Evolutionary conservation across 1,140 invertebrate species (phyloP), one percentile per base, ranked within the genome.

Genomic region (Zaprionus taronus): DNA sequence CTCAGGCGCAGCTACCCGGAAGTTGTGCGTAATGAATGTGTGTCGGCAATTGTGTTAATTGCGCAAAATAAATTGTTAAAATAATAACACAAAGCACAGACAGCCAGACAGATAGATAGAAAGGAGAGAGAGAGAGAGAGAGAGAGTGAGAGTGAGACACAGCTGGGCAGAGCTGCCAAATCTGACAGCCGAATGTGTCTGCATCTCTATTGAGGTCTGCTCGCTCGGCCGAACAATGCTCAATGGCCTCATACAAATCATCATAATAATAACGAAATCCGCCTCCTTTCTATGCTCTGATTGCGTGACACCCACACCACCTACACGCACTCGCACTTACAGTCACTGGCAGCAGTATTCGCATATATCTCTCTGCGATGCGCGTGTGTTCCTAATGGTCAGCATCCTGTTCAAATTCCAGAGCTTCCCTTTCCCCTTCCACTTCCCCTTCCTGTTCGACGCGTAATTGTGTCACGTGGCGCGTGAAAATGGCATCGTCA

Each of bases 21-120:
- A 85, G 81, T 77, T 84, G 81, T 68, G 85, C 73, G 84, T 84
- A 89, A 81, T 81, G 84, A 89, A 87, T 87, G 84, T 87, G 84
- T 90, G 81, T 89, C 81, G 85, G 84, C 85, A 89, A 89, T 89
- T 89, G 84, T 90, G 84, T 89, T 89, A 89, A 89, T 89, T 89
- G 85, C 84, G 78, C 79, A 90, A 89, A 89, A 89, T 89, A 89
- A 90, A 90, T 89, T 89, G 84, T 89, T 89, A 89, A 89, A 89
- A 89, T 90, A 90, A 89, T 89, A 89, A 81, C 77, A 89, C 69
- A 72, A 65, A 49, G 28, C 58, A 57, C 49, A 28, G 17, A 22
- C 71, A 44, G 58, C 15, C 26, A 57, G n/a, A 24, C 12, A 22
- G 36, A 65, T 24, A 15, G 15, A 14, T 22, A 17, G 15, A 2